Evolutionary conservation across 2,113 vertebrate genomes (phyloP).

Genomic region (Crocuta crocuta): DNA sequence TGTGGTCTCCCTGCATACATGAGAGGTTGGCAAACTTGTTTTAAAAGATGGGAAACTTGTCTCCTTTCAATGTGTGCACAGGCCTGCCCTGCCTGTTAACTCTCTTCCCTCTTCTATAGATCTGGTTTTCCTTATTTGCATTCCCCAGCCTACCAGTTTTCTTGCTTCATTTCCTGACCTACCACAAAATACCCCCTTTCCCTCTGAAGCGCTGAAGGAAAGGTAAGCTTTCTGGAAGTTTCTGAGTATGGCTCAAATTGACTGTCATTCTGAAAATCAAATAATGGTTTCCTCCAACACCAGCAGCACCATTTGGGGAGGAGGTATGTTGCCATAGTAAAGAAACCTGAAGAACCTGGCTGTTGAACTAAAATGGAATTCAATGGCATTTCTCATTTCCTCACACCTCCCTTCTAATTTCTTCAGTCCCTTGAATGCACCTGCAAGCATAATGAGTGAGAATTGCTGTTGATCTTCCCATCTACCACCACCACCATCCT

Average conservation of each 20-base stretch:
- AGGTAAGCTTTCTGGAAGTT: background rate
- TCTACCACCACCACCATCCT: background rate
- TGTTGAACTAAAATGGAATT: background rate
- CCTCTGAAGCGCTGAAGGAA: background rate
- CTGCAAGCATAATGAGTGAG: background rate
- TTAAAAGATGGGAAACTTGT: conserved; percentile 63
- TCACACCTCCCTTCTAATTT: background rate
- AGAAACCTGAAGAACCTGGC: background rate
- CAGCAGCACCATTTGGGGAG: background rate
- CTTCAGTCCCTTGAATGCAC: background rate
- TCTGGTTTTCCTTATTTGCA: conserved; percentile 65
- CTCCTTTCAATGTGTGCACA: conserved; percentile 56
- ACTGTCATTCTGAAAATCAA: conserved; percentile 11
- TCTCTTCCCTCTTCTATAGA: conserved; percentile 7
- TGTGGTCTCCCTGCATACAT: conserved; percentile 63
- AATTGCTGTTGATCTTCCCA: background rate
- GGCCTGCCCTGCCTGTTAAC: conserved; percentile 21
- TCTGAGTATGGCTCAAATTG: background rate
- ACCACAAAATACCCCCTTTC: conserved; percentile 8
- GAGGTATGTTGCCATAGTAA: background rate
- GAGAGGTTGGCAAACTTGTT: conserved; percentile 54
- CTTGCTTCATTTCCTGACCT: conserved; percentile 1
- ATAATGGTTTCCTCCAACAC: background rate
- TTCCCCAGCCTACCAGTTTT: conserved; percentile 11
- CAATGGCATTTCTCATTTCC: too few species aligned